phyloP scores from a whole-genome alignment of 1,140 invertebrate genomes.

The Camponotus pennsylvanicus region DNA sequence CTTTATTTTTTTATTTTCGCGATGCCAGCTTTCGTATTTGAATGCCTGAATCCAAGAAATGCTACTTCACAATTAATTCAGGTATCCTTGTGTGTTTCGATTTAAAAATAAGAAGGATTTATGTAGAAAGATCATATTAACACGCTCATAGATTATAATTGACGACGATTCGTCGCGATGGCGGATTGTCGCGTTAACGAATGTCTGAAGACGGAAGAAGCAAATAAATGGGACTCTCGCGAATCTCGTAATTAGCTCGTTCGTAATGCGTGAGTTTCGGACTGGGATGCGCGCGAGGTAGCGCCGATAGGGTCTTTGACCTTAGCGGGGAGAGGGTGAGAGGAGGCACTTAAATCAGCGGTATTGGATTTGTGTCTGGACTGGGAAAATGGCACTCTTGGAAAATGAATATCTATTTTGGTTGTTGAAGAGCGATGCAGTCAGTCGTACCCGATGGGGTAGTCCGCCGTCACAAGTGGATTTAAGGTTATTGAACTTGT shows the following conservation, averaged over 20 bases:
- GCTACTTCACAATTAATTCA: not conserved
- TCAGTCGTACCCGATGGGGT: slow-evolving; percentile 64
- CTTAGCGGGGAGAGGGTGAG: slow-evolving; percentile 18
- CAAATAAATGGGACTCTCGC: slow-evolving; percentile 23
- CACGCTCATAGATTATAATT: too few species aligned
- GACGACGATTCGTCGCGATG: not conserved
- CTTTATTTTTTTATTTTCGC: not conserved
- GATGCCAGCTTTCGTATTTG: not conserved
- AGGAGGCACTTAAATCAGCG: slow-evolving; percentile 67
- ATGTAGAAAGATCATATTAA: too few species aligned
- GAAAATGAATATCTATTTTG: slow-evolving; percentile 77
- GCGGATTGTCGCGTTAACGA: slow-evolving; percentile 6
- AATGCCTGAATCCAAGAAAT: not conserved
- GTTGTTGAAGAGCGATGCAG: slow-evolving; percentile 72
- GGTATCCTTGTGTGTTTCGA: not conserved
- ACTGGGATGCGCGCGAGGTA: not conserved
- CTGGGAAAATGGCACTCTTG: slow-evolving; percentile 75
- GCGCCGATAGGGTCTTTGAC: slow-evolving; percentile 61
- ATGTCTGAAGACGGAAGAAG: not conserved
- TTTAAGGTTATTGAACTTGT: slow-evolving; percentile 85
- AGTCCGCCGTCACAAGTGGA: slow-evolving; percentile 80
- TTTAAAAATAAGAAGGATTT: not conserved
- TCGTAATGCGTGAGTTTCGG: not conserved
- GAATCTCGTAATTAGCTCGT: slow-evolving; percentile 34
- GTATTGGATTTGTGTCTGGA: slow-evolving; percentile 73